These are phyloP conservation scores for Terebella lapidaria DNA, from an alignment of 2,888 invertebrate species.

Conservation along the genomic window DNA sequence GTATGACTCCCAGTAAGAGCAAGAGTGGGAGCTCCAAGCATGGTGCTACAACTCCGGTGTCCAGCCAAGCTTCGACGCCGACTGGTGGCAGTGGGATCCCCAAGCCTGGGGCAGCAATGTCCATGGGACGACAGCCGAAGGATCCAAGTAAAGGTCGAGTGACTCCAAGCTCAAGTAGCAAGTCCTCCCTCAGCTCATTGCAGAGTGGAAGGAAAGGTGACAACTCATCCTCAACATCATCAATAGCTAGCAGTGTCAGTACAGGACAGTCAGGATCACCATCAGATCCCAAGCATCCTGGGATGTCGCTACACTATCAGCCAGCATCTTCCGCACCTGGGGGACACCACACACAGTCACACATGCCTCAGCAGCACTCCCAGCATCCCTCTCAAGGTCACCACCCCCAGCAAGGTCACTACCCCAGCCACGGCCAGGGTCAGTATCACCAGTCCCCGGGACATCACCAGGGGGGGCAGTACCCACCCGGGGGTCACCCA, in stretches of 20 bases:
- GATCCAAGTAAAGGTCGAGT: neutral
- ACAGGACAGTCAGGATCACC: too few species aligned
- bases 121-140: neutral
- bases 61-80: neutral
- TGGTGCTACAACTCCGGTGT: neutral
- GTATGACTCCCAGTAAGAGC: neutral
- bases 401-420: slow-evolving; percentile 13
- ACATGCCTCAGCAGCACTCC: too few species aligned
- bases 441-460: too few species aligned
- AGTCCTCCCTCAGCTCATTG: neutral
- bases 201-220: neutral
- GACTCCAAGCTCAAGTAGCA: slow-evolving; percentile 5
- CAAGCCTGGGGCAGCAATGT: neutral
- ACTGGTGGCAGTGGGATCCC: slow-evolving; percentile 4
- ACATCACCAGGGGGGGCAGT: too few species aligned
- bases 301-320: too few species aligned
- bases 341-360: too few species aligned
- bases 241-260: too few species aligned
- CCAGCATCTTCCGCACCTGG: too few species aligned
- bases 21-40: neutral
- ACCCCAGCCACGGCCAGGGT: slow-evolving; percentile 24
- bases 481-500: too few species aligned
- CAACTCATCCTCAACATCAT: too few species aligned
- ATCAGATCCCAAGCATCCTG: too few species aligned
- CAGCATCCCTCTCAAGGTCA: slow-evolving; percentile 13